Base-by-base conservation (phyloP, 2,113 vertebrate genomes). In the Aptenodytes patagonicus region DNA sequence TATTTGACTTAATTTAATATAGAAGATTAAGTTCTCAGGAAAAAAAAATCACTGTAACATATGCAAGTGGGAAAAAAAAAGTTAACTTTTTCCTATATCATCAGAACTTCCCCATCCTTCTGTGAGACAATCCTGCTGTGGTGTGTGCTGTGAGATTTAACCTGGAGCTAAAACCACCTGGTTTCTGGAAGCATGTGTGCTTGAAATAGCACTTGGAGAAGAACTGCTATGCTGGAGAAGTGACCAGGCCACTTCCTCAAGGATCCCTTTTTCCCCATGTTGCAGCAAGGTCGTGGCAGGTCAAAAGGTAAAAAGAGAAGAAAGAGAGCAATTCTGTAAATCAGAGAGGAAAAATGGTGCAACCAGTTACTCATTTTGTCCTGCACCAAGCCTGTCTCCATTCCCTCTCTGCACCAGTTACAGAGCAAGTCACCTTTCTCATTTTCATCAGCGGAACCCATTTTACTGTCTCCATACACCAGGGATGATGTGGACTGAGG, bases 1-100 rank as follows among this genome's bases (percentile, higher is more conserved):
- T 93, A 94, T 97, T 96, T 93, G 70, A 93, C 87, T 96, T 93
- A 87, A 96, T 95, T 96, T 94, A 93, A 89, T 79, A 73, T 11
- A 58, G 73, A 92, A 86, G 94, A 96, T 85, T 71, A 77, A 66
- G 55, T 86, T 61, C n/a, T 78, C 72, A 64, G 62, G 21, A 13
- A 51, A 89, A 84, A 92, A 79, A 80, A 42, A 21, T 2, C 70
- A 69, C 34, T 21, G 14, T 82, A 79, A 51, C 8, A 2, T 62
- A 76, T 1, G 24, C 20, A 90, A 96, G 11, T 44, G 11, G 11
- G 47, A 91, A 78, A 71, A 65, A 42, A 61, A 78, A 81, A 3
- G 34, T 54, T 82, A 90, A 38, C n/a, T 87, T 57, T 80, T 76
- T 36, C 51, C 71, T 58, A 1, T 14, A 69, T 51, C 31, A 65